These are phyloP conservation scores for Chondrilla cf. caribensis DNA, from an alignment of 37 sponge, comb jelly and placozoan species.

Conservation along the genomic window DNA sequence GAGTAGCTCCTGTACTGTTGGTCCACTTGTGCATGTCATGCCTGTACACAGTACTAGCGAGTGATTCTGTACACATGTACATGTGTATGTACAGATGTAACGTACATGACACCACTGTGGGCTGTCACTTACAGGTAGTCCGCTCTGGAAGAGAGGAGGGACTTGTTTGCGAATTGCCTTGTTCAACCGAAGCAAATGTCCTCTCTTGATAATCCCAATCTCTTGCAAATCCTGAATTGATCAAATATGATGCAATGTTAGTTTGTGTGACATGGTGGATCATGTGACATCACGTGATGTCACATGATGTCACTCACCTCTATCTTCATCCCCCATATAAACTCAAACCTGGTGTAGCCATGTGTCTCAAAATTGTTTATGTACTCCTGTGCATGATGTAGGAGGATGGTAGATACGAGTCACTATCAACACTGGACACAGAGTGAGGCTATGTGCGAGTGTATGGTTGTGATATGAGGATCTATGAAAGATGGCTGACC, in stretches of 20 bases:
- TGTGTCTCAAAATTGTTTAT: constrained; percentile 40
- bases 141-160: constrained; percentile 34
- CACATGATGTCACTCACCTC: constrained; percentile 17
- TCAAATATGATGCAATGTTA: neutral
- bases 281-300: neutral
- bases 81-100: neutral
- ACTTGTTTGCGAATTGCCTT: constrained; percentile 57
- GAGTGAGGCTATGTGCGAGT: no score
- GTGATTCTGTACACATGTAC: neutral
- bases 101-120: neutral
- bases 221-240: constrained; percentile 51
- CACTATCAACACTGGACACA: no score
- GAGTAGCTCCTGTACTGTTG: no score
- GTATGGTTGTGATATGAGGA: no score
- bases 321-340: constrained; percentile 46
- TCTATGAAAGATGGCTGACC: no score
- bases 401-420: no score
- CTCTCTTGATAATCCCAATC: constrained; percentile 65
- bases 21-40: no score
- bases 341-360: constrained; percentile 50
- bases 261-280: neutral
- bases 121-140: constrained; percentile 45
- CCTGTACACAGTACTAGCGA: no score
- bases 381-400: constrained; percentile 18
- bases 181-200: constrained; percentile 46